Evolutionary conservation across 1,140 invertebrate genomes (phyloP), one percentile per base, ranked within the genome.

Genomic region (Drosophila aff.): DNA sequence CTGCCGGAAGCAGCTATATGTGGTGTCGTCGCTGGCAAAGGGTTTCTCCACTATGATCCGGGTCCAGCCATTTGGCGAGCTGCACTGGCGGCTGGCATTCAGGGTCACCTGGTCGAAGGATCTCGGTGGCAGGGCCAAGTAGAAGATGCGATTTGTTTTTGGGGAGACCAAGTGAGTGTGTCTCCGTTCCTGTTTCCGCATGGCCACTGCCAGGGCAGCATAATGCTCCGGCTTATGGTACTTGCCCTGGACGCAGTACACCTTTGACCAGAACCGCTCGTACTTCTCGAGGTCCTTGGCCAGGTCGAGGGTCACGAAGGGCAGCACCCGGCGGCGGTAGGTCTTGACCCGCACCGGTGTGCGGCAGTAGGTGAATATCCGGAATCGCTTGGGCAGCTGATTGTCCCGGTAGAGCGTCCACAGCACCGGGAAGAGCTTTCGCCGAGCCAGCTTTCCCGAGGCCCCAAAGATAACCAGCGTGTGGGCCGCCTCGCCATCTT

Each of bases 401-500:
- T 91, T 65, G 2, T 90, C 81, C 10, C 79, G 68, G 67, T 75
- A 90, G 13, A 90, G 72, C 0, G 44, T 5, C 86, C 86, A 90
- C 3, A 90, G 72, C 4, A 79, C 58, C 1, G 85, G 85, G 23
- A 90, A 85, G 1, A 90, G 13, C 43, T 57, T 82, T 16, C 52
- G 62, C 6, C 52, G 60, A 4, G 86, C 59, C 21, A 90, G 28
- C 0, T 9, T 59, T 5, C 85, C 85, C 2, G 85, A 86, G 13
- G 86, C 85, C 1, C 85, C 85, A n/a, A 90, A 74, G 6, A 90
- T 68, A 16, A 90, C 85, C 59, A 90, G 40, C 0, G 85, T 82
- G 41, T 80, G 28, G 31, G 68, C 72, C 3, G 41, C 68, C 4
- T 90, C 15, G 0, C 5, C 79, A 16, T 67, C 16, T 7, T 18